These are phyloP conservation scores for Callocephalon fimbriatum DNA, from an alignment of 2,113 vertebrate genomes.

Conservation along the genomic window DNA sequence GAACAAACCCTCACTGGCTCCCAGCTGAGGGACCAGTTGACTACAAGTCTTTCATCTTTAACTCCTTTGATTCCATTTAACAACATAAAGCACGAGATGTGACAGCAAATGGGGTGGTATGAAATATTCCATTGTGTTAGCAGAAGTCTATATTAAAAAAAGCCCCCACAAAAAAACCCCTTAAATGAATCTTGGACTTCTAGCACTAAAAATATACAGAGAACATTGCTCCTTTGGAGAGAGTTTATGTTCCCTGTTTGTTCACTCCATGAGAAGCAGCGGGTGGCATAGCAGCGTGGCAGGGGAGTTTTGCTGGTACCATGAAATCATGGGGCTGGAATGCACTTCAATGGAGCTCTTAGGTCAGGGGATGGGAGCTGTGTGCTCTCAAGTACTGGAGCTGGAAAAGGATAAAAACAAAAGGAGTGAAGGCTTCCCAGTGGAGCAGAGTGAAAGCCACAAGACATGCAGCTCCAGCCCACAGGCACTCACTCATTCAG, in stretches of 20 bases:
- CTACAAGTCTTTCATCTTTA: conserved; percentile 56
- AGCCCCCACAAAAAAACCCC: conserved; percentile 16
- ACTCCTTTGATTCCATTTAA: conserved; percentile 56
- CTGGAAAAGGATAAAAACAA: conserved; percentile 72
- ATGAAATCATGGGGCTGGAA: conserved; percentile 82
- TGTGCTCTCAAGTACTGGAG: conserved; percentile 62
- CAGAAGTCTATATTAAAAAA: conserved; percentile 68
- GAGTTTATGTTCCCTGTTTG: conserved; percentile 73
- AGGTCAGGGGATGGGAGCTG: conserved; percentile 63
- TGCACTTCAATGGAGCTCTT: conserved; percentile 65
- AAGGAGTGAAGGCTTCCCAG: conserved; percentile 60
- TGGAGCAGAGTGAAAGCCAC: conserved; percentile 66
- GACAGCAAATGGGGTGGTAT: conserved; percentile 54
- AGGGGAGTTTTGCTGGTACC: conserved; percentile 74
- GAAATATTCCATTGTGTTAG: conserved; percentile 69
- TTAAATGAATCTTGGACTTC: conserved; percentile 68
- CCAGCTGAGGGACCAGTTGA: conserved; percentile 39
- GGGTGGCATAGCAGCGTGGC: conserved; percentile 70
- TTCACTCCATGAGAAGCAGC: conserved; percentile 64
- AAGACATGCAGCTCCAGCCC: conserved; percentile 66
- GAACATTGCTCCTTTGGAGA: conserved; percentile 46
- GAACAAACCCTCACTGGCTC: conserved; percentile 14
- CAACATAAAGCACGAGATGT: not conserved
- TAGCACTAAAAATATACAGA: conserved; percentile 77
- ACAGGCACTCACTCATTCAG: conserved; percentile 41